These are phyloP conservation scores for Chaetodon trifascialis DNA, from an alignment of 2,113 vertebrate species.

Conservation along the genomic window DNA sequence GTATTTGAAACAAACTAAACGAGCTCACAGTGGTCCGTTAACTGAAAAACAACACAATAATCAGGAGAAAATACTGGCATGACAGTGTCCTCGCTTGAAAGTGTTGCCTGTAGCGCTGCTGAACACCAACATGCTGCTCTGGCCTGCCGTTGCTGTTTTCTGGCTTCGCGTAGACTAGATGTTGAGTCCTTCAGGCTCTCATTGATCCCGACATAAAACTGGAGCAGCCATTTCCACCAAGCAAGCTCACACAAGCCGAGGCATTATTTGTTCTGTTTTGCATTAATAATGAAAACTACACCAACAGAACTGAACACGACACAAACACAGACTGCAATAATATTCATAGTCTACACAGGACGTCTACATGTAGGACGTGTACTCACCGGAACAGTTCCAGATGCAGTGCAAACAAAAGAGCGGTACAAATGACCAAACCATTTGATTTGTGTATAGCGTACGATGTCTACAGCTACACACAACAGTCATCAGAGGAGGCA, in stretches of 20 bases:
- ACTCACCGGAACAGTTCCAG: conserved; percentile 69
- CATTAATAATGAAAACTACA: not conserved
- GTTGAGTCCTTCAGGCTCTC: not conserved
- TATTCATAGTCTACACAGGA: not conserved
- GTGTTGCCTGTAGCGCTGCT: no score
- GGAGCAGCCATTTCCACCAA: not conserved
- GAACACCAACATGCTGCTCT: no score
- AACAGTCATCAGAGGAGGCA: not conserved
- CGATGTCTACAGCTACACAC: not conserved
- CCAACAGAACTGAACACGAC: no score
- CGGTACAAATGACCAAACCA: not conserved
- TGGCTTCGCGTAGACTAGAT: no score
- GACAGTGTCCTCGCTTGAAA: no score
- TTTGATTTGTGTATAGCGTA: not conserved
- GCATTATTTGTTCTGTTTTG: not conserved
- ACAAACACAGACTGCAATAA: not conserved
- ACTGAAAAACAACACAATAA: no score
- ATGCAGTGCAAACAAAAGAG: conserved; percentile 18
- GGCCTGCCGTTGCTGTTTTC: no score
- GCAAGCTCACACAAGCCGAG: not conserved
- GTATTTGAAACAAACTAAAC: no score
- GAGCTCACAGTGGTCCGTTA: no score
- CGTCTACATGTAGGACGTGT: not conserved
- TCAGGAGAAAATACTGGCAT: no score
- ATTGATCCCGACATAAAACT: not conserved